These are phyloP conservation scores for Phaethornis superciliosus DNA, from an alignment of 2,113 vertebrate genomes.

Conservation along the genomic window DNA sequence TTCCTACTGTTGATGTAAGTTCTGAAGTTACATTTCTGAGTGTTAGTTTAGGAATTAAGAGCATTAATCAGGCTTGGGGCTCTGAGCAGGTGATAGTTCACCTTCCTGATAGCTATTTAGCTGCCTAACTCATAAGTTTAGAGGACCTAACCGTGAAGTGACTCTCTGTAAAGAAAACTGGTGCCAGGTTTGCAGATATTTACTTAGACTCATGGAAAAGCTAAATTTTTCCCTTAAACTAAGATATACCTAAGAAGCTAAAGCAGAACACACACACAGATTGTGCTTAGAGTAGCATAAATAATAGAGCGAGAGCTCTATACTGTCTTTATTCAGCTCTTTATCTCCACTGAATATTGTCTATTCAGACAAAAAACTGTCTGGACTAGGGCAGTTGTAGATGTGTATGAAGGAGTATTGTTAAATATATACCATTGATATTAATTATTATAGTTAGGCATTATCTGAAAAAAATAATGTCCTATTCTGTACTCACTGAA, in stretches of 20 bases:
- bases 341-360: not conserved
- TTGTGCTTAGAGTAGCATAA: not conserved
- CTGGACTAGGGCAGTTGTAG: not conserved
- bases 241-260: conserved; percentile 25
- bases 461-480: not conserved
- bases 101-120: not conserved
- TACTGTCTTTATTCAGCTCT: not conserved
- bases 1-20: not conserved
- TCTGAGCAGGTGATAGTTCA: not conserved
- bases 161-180: not conserved
- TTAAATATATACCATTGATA: not conserved
- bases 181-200: not conserved
- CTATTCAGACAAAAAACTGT: not conserved
- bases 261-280: not conserved
- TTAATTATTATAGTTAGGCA: not conserved
- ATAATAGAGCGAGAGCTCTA: not conserved
- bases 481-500: not conserved
- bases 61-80: not conserved
- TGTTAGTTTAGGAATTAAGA: not conserved
- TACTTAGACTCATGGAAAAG: not conserved
- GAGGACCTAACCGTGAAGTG: not conserved
- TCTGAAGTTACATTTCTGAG: not conserved
- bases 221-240: conserved; percentile 27
- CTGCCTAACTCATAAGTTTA: not conserved
- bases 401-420: not conserved